Evolutionary conservation across 2,797 vertebrate species (phyloP).

Genomic region (Myotis findleyi): DNA sequence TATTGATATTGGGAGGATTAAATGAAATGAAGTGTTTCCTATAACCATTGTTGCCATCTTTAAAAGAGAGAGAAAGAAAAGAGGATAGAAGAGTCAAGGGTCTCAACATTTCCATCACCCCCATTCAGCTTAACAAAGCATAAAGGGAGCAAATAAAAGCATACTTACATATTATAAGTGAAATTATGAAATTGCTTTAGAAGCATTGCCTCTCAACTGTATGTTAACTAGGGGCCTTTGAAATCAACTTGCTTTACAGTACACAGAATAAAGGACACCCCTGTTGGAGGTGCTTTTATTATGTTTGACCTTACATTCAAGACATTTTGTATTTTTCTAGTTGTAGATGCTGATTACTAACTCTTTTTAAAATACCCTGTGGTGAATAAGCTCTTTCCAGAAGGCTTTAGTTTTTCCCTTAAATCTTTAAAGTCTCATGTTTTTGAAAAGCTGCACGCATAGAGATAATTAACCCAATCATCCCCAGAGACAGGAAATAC

Average conservation of each 20-base stretch:
- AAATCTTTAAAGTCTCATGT: not conserved
- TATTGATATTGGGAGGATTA: not conserved
- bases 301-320: not conserved
- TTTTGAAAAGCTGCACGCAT: not conserved
- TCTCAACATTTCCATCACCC: not conserved
- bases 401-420: not conserved
- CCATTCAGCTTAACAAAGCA: conserved; percentile 7
- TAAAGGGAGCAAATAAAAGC: not conserved
- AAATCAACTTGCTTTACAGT: conserved; percentile 19
- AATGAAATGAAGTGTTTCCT: not conserved
- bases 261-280: not conserved
- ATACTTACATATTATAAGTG: not conserved
- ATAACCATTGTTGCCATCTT: not conserved
- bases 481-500: not conserved
- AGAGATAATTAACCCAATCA: not conserved
- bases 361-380: conserved; percentile 20
- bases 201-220: not conserved
- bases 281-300: not conserved
- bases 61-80: not conserved
- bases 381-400: conserved; percentile 39
- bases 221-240: not conserved
- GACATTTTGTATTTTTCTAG: not conserved
- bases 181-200: conserved; percentile 26
- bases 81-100: not conserved
- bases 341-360: conserved; percentile 6